A percentile compares a stretch with the other conserved stretches of the same genome.
These are phyloP conservation scores for human DNA, from an alignment of 2,113 vertebrate genomes.

Conservation along the genomic window DNA sequence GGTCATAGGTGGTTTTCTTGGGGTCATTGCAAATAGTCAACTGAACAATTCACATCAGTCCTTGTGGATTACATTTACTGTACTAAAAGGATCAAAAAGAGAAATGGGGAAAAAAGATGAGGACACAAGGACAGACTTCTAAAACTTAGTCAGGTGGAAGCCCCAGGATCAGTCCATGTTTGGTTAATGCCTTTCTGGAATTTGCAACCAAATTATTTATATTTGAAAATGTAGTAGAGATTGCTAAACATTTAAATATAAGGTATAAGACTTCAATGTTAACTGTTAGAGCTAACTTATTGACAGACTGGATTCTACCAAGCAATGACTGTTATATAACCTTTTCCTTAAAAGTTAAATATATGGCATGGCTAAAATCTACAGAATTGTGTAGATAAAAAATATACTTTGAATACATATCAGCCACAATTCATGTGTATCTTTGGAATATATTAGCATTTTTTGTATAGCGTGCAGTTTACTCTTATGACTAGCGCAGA, in stretches of 20 bases:
- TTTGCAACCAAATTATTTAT: slow-evolving; percentile 43
- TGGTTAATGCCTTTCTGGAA: slow-evolving; percentile 11
- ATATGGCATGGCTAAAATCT: slow-evolving; percentile 6
- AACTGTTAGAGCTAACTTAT: slow-evolving; percentile 39
- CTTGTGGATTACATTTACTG: not conserved
- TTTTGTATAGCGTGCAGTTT: slow-evolving; percentile 24
- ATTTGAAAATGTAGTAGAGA: not conserved
- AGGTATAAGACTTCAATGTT: not conserved
- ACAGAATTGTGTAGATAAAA: not conserved
- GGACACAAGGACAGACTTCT: not conserved
- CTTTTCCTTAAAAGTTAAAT: slow-evolving; percentile 48
- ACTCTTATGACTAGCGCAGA: slow-evolving; percentile 55
- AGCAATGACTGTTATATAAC: slow-evolving; percentile 15
- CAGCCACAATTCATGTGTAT: not conserved
- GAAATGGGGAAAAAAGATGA: not conserved
- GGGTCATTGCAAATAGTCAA: not conserved
- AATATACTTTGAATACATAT: slow-evolving; percentile 60
- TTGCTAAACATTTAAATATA: not conserved
- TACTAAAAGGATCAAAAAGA: not conserved
- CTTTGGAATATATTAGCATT: slow-evolving; percentile 52
- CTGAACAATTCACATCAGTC: not conserved
- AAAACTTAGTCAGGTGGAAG: not conserved
- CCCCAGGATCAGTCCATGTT: not conserved
- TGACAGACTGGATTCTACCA: not conserved
- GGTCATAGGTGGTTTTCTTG: not conserved